Evolutionary conservation across 2,797 vertebrate species (phyloP).

Genomic region (Gobionotothen gibberifrons): DNA sequence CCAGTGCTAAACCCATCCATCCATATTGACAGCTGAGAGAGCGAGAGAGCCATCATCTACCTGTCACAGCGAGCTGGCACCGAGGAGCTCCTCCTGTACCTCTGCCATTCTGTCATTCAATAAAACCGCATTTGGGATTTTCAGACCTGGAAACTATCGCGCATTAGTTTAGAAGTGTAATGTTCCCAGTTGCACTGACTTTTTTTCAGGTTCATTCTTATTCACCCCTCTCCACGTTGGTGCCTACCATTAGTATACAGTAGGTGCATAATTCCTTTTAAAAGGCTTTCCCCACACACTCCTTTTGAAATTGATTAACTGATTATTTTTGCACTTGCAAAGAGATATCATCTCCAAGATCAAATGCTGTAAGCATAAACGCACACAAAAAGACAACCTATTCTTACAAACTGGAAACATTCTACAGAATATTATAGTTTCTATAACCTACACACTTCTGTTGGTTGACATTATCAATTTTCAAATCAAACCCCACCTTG

Average conservation of each 20-base stretch:
- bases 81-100: conserved; percentile 47
- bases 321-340: conserved; percentile 27
- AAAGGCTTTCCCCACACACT: conserved; percentile 8
- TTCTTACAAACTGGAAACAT: neutral
- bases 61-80: conserved; percentile 64
- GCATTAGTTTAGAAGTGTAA: conserved; percentile 30
- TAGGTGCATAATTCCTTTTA: conserved; percentile 24
- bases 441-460: neutral
- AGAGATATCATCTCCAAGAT: neutral
- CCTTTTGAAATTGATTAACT: conserved; percentile 34
- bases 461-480: neutral
- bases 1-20: conserved; percentile 44
- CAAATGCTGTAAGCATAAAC: neutral
- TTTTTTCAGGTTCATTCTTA: conserved; percentile 12
- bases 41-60: conserved; percentile 64
- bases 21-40: conserved; percentile 63
- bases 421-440: neutral
- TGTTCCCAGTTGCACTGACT: neutral
- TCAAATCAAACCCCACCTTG: neutral
- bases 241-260: neutral
- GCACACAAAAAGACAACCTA: neutral
- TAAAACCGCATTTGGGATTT: conserved; percentile 21
- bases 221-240: neutral
- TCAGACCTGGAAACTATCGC: conserved; percentile 41
- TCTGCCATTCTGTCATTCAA: conserved; percentile 37